A percentile compares a stretch with the other conserved stretches of the same genome.
Evolutionary conservation across 2,888 invertebrate species (phyloP).

Genomic region (Mesopsocus fuscifrons): DNA sequence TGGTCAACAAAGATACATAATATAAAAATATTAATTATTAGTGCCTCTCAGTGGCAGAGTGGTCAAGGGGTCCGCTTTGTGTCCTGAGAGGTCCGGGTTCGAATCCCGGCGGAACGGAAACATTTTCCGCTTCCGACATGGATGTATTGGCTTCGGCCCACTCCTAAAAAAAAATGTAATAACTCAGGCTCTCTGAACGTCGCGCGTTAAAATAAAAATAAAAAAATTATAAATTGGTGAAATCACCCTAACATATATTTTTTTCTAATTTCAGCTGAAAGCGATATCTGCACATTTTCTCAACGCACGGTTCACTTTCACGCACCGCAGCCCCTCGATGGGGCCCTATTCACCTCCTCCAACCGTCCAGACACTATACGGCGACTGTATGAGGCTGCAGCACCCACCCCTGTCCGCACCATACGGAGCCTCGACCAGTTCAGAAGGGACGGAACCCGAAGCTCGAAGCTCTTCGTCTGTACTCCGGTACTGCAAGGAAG

Average conservation of each 20-base stretch:
- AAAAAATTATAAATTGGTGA: no score
- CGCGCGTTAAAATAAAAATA: no score
- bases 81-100: no score
- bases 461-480: conserved; percentile 56
- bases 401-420: conserved; percentile 39
- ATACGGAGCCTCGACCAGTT: conserved; percentile 45
- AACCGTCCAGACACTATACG: conserved; percentile 56
- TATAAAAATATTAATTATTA: no score
- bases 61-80: no score
- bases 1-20: no score
- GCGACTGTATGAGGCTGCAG: conserved; percentile 61
- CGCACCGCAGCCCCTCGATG: conserved; percentile 44
- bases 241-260: background rate
- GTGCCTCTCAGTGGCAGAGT: no score
- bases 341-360: conserved; percentile 53
- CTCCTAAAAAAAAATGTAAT: no score
- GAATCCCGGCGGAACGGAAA: no score
- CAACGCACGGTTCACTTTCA: conserved; percentile 56
- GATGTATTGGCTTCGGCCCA: no score
- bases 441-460: conserved; percentile 38
- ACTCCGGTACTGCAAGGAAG: conserved; percentile 60
- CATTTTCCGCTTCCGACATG: no score
- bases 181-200: no score
- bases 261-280: conserved; percentile 44
- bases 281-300: conserved; percentile 77